A percentile compares a stretch with the other conserved stretches of the same genome.
Conservation (phyloP, 2,888 invertebrate genomes). For the Drosophila borborema region DNA sequence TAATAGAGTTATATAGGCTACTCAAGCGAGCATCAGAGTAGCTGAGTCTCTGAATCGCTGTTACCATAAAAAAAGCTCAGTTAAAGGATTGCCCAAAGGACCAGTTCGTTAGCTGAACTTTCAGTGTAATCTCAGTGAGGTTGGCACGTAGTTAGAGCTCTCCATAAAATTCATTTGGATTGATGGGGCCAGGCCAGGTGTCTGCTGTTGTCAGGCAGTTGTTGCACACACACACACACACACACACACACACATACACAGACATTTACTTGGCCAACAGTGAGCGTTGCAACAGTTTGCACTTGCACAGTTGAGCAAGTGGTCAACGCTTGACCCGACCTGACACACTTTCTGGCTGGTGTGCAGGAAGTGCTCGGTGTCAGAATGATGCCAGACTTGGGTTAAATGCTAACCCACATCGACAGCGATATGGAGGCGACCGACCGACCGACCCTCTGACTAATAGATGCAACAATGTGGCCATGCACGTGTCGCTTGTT, state of each 20-base stretch:
- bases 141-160: conserved; percentile 1
- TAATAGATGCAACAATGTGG: conserved; percentile 41
- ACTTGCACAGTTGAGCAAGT: conserved; percentile 19
- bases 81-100: not conserved
- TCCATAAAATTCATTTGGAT: not conserved
- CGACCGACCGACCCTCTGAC: conserved; percentile 19
- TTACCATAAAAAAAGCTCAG: not conserved
- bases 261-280: conserved; percentile 25
- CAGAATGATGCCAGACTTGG: conserved; percentile 21
- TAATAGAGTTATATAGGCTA: not conserved
- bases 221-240: not conserved
- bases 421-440: conserved; percentile 13
- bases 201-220: conserved; percentile 16
- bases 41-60: not conserved
- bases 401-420: conserved; percentile 9
- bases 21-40: not conserved
- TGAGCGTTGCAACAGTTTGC: conserved; percentile 40
- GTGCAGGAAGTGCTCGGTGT: conserved; percentile 30
- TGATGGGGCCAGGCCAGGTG: conserved; percentile 19
- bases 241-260: not conserved
- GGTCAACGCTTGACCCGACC: conserved; percentile 53
- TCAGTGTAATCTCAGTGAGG: not conserved
- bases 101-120: not conserved
- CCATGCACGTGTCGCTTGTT: conserved; percentile 28
- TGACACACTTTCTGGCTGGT: conserved; percentile 38